Evolutionary conservation across 30 jellyfish, hydroid and myxozoan genomes (phyloP), one percentile per base, ranked within the genome.

Genomic region (Aurelia coerulea): DNA sequence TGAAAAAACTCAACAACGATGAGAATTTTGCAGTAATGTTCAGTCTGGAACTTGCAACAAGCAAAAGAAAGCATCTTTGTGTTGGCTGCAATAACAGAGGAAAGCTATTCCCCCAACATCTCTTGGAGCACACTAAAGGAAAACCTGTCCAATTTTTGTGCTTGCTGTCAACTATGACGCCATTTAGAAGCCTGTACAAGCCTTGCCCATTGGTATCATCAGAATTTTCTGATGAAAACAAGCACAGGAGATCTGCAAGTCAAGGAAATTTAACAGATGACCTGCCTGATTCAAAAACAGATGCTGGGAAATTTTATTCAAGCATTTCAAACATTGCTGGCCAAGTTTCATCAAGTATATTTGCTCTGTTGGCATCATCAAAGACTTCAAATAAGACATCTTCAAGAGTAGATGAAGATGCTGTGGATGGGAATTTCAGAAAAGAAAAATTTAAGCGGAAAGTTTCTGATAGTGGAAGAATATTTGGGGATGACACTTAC

Each of bases 131-230:
- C 19, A 39, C 12, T 37, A 63, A 31, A 39, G 76, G 65, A 49
- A 81, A 18, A 16, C 15, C 17, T 15, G 39, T 72, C 11, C 97
- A 95, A 68, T 84, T 91, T 79, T 73, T 78, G 23, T 84, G 91
- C 73, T 74, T 63, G 11, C 34, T 84, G 35, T 82, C 85, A 56
- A 84, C 96, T 10, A 91, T 70, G 10, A 83, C 91, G 3, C 97
- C 97, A 7, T 91, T 91, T 39, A 88, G 90, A 56, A 91, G 96
- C 72, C 84, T 91, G 29, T 91, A 76, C 69, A 74, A 60, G 35
- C 92, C 89, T 16, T 74, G 96, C 69, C 97, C 97, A 10, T 29
- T 91, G 88, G 82, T 92, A n/a, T 72, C 92, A 6, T 91, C 97
- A 5, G 95, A 88, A 23, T 17, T 50, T 14, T 46, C 68, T 49